Percentiles rank a stretch among this genome's conserved stretches.
These are phyloP conservation scores for Clarias platycephalus DNA, from an alignment of 2,797 vertebrate species.

Conservation along the genomic window DNA sequence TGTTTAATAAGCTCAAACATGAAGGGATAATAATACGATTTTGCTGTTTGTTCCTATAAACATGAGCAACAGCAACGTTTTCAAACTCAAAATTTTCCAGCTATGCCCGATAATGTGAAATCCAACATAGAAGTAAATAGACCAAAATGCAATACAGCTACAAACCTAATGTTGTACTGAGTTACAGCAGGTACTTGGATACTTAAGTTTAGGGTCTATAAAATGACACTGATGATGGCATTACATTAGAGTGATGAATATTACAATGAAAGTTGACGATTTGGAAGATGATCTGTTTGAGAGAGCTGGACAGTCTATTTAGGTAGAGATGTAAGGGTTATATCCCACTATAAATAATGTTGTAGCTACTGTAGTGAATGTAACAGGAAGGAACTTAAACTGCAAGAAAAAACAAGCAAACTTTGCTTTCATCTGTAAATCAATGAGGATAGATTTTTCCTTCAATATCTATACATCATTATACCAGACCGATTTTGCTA, in stretches of 20 bases:
- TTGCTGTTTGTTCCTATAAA: not conserved
- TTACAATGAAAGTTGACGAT: not conserved
- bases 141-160: not conserved
- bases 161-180: not conserved
- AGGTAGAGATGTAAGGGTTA: not conserved
- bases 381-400: too few relatives aligned
- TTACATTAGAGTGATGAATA: not conserved
- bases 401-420: too few relatives aligned
- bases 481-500: not conserved
- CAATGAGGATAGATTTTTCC: not conserved
- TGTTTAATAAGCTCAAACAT: too few relatives aligned
- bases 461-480: not conserved
- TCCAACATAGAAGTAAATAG: constrained; percentile 1
- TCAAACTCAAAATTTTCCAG: not conserved
- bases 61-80: not conserved
- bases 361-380: not conserved
- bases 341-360: not conserved
- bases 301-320: not conserved
- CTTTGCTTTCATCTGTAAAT: not conserved
- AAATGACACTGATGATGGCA: not conserved
- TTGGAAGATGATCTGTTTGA: not conserved
- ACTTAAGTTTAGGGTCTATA: not conserved
- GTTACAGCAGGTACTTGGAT: not conserved
- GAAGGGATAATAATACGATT: not conserved
- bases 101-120: constrained; percentile 2